A percentile compares a stretch with the other conserved stretches of the same genome.
Conservation (phyloP, 2,797 vertebrate genomes). For the Chelon labrosus region DNA sequence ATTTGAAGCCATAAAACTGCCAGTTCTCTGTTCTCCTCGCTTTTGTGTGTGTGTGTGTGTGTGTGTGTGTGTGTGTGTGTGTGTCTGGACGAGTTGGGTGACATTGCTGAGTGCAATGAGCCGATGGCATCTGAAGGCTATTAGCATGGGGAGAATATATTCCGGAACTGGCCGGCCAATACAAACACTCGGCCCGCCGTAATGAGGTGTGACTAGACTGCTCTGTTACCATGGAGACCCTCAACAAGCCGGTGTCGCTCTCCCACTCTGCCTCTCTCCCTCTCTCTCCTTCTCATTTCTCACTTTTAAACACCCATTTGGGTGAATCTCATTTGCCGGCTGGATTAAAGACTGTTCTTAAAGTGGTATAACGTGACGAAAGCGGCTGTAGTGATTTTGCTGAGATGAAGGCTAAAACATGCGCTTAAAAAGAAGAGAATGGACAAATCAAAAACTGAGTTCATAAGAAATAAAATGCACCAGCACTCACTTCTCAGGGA, state of each 20-base stretch:
- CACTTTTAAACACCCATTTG: slow-evolving; percentile 39
- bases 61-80: slow-evolving; percentile 30
- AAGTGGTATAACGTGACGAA: not conserved
- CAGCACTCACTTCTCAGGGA: not conserved
- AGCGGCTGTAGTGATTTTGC: not conserved
- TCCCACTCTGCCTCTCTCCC: slow-evolving; percentile 10
- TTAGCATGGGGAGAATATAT: slow-evolving; percentile 84
- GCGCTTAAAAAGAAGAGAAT: not conserved
- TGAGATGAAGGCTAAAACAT: not conserved
- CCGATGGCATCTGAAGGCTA: slow-evolving; percentile 82
- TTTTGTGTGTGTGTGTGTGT: slow-evolving; percentile 21
- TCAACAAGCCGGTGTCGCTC: slow-evolving; percentile 56
- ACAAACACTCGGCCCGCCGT: slow-evolving; percentile 77
- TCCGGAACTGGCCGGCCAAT: slow-evolving; percentile 82
- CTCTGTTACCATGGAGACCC: slow-evolving; percentile 80
- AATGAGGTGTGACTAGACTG: slow-evolving; percentile 85
- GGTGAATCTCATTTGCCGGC: slow-evolving; percentile 44
- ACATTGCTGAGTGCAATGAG: slow-evolving; percentile 79
- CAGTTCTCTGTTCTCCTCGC: slow-evolving; percentile 42
- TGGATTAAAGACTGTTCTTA: slow-evolving; percentile 21
- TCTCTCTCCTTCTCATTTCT: slow-evolving; percentile 19
- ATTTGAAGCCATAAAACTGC: slow-evolving; percentile 73
- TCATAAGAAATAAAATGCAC: not conserved
- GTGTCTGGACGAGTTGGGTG: slow-evolving; percentile 49
- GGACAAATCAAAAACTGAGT: not conserved